phyloP scores from a whole-genome alignment of 2,888 invertebrate genomes.

The Altica lythri region DNA sequence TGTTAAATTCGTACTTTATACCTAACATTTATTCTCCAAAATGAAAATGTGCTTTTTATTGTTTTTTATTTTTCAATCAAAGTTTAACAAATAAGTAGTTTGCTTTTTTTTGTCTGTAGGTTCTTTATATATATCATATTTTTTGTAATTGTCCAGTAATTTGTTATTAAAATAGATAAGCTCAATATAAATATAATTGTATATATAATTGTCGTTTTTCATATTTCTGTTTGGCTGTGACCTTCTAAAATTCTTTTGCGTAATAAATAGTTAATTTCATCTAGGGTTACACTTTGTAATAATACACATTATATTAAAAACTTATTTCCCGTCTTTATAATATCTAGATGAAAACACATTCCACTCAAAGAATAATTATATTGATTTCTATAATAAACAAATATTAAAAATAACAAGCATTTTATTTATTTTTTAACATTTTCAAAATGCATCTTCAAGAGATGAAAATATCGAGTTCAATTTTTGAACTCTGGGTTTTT shows the following conservation, averaged over 20 bases:
- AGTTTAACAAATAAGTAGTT: no score
- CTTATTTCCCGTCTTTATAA: conserved; percentile 16
- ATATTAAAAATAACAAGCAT: no score
- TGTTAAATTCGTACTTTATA: conserved; percentile 15
- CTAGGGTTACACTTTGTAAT: conserved; percentile 9
- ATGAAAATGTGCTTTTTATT: no score
- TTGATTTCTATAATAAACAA: no score
- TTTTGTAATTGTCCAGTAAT: conserved; percentile 7
- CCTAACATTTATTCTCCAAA: no score
- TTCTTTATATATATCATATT: conserved; percentile 2
- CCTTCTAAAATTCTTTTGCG: conserved; percentile 32
- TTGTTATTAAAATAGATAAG: conserved; percentile 23
- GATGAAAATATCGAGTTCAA: no score
- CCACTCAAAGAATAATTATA: conserved; percentile 30
- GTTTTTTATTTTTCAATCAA: no score
- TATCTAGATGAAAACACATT: conserved; percentile 27
- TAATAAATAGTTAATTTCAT: conserved; percentile 1
- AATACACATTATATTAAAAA: no score
- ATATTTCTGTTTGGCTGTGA: conserved; percentile 52
- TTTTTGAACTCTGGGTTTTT: no score
- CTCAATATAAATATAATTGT: conserved; percentile 25
- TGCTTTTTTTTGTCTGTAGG: conserved; percentile 1
- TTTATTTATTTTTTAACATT: no score
- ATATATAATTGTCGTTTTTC: conserved; percentile 32
- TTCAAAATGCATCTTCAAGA: no score